phyloP scores from a whole-genome alignment of 2,888 invertebrate genomes.

The Beris chalybata region DNA sequence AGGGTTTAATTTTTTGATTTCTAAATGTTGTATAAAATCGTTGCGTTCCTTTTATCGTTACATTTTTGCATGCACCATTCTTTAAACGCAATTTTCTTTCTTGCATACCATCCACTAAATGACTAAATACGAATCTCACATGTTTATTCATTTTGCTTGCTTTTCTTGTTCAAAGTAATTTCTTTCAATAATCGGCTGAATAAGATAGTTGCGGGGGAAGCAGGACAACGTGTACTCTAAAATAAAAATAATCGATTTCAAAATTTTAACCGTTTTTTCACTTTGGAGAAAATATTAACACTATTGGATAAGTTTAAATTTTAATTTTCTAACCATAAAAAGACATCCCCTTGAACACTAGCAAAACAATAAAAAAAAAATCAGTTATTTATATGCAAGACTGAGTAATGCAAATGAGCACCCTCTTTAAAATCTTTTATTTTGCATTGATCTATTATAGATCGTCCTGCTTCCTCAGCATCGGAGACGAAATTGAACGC shows the following conservation, averaged over 20 bases:
- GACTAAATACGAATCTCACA: background rate
- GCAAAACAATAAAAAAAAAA: conserved; percentile 17
- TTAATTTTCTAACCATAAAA: conserved; percentile 17
- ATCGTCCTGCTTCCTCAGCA: conserved; percentile 59
- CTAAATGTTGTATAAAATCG: background rate
- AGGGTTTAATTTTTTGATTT: background rate
- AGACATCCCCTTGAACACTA: conserved; percentile 30
- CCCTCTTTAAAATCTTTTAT: conserved; percentile 35
- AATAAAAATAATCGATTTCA: background rate
- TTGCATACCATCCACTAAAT: background rate
- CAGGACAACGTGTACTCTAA: conserved; percentile 33
- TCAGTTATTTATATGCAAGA: conserved; percentile 21
- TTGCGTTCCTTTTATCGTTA: background rate
- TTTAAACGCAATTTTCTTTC: background rate
- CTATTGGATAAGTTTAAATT: background rate
- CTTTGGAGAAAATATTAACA: too few relatives aligned
- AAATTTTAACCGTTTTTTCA: too few relatives aligned
- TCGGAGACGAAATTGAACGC: conserved; percentile 53
- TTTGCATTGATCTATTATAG: conserved; percentile 51
- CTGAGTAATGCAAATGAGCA: conserved; percentile 4
- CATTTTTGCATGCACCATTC: background rate
- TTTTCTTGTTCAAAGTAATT: conserved; percentile 32
- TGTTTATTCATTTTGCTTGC: conserved; percentile 11
- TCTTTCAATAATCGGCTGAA: conserved; percentile 33
- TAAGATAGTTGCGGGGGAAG: conserved; percentile 37